Evolutionary conservation across 2,113 vertebrate genomes (phyloP).

Genomic region (Madoqua kirkii): DNA sequence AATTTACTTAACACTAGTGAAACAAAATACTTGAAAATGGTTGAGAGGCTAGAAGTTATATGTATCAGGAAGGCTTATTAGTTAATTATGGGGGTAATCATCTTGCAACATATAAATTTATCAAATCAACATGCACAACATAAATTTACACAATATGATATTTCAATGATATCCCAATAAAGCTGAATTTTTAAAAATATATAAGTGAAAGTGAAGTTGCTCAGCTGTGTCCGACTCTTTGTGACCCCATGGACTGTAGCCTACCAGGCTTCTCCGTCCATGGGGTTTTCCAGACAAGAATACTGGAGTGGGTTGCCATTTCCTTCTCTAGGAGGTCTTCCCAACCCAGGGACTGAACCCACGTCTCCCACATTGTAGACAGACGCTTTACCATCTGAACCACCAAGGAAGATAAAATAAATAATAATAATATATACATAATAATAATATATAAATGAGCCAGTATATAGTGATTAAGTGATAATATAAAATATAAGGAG

Average conservation of each 20-base stretch:
- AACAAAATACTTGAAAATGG: not conserved
- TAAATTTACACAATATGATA: not conserved
- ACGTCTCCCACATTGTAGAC: not conserved
- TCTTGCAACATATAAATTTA: not conserved
- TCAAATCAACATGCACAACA: not conserved
- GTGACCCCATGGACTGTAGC: not conserved
- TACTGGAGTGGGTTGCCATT: not conserved
- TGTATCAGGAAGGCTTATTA: not conserved
- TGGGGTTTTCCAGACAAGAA: not conserved
- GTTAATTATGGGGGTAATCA: not conserved
- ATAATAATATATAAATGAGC: not conserved
- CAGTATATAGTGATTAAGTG: not conserved
- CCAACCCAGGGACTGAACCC: not conserved
- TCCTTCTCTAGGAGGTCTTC: not conserved
- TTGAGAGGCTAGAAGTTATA: not conserved
- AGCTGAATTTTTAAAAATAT: not conserved
- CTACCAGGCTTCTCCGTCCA: not conserved
- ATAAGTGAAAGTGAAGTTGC: not conserved
- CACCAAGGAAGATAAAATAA: not conserved
- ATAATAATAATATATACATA: not conserved
- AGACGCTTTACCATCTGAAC: not conserved
- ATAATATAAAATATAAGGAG: not conserved
- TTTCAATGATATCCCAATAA: not conserved
- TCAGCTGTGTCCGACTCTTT: not conserved
- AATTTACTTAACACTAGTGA: not conserved